phyloP scores from a whole-genome alignment of 2,888 invertebrate genomes.

The Cecidostiba fungosa region DNA sequence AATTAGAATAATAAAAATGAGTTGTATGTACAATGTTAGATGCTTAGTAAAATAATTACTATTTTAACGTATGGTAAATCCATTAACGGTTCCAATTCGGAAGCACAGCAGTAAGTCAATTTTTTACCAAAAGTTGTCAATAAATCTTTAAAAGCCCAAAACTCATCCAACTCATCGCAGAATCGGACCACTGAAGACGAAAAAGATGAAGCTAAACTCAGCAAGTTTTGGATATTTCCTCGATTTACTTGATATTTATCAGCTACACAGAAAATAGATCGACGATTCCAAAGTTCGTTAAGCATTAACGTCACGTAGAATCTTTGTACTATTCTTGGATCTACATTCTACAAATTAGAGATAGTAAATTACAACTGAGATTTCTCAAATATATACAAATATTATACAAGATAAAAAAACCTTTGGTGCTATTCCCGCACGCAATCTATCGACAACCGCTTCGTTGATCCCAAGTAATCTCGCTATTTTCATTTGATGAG shows the following conservation, averaged over 20 bases:
- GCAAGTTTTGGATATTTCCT: conserved; percentile 90
- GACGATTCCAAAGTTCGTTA: conserved; percentile 88
- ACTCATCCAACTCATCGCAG: conserved; percentile 88
- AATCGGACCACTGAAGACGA: conserved; percentile 90
- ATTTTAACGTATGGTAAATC: conserved; percentile 94
- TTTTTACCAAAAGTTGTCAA: conserved; percentile 87
- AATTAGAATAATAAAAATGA: conserved; percentile 28
- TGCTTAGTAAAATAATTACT: conserved; percentile 78
- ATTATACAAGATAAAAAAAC: conserved; percentile 64
- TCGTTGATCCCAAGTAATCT: conserved; percentile 90
- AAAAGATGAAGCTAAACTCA: conserved; percentile 87
- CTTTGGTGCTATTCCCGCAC: conserved; percentile 74
- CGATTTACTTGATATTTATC: conserved; percentile 87
- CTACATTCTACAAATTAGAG: conserved; percentile 81
- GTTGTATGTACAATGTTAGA: neutral
- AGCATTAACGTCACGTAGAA: conserved; percentile 94
- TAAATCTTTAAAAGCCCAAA: conserved; percentile 92
- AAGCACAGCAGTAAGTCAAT: conserved; percentile 90
- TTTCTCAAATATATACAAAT: neutral
- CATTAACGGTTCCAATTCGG: conserved; percentile 91
- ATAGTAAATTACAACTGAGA: neutral
- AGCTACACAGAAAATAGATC: conserved; percentile 86
- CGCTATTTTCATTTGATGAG: conserved; percentile 85
- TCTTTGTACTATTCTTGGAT: conserved; percentile 85
- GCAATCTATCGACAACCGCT: conserved; percentile 77